Evolutionary conservation across 2,888 invertebrate genomes (phyloP), one percentile per base, ranked within the genome.

Genomic region (Leptura quadrifasciata): DNA sequence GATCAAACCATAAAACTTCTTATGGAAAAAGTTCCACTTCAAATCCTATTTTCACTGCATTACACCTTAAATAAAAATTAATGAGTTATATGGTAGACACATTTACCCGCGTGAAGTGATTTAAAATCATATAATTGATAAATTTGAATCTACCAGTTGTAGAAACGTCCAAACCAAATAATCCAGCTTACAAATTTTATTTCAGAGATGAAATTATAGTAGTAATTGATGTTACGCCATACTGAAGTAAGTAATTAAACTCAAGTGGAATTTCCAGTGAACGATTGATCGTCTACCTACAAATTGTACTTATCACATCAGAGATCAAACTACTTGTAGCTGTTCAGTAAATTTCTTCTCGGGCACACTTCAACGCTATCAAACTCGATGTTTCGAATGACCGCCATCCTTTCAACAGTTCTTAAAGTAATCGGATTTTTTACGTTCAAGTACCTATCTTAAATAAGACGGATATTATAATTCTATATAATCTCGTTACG

Each of bases 261-360:
- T 39, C 21, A 47, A 73, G 72, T 65, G 27, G 72, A 73, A 60
- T 47, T 73, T 65, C 72, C 20, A 65, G 65, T 27, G 17, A 27
- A 39, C 58, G 65, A 73, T 73, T 73, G 72, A 73, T 73, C 72
- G 58, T 35, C 27, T 65, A 67, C 58, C 52, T 65, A 65, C 65
- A 73, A 73, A 73, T 73, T 65, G 65, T 52, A 65, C 72, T 73
- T 73, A 73, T 73, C 72, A 58, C 57, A 67, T 73, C 65, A 58
- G 24, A 65, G 65, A 73, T 72, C 64, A 72, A 64, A 73, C 58
- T 73, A 73, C 72, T 73, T 65, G 67, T 65, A 73, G 65, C 58
- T 15, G 65, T 63, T 73, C 57, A 17, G 57, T 55, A 57, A 54
- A 72, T 64, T 73, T 73, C 72, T 55, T 20, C 18, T 70, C 21